phyloP scores from a whole-genome alignment of 2,113 vertebrate species.

The Sebastes fasciatus region DNA sequence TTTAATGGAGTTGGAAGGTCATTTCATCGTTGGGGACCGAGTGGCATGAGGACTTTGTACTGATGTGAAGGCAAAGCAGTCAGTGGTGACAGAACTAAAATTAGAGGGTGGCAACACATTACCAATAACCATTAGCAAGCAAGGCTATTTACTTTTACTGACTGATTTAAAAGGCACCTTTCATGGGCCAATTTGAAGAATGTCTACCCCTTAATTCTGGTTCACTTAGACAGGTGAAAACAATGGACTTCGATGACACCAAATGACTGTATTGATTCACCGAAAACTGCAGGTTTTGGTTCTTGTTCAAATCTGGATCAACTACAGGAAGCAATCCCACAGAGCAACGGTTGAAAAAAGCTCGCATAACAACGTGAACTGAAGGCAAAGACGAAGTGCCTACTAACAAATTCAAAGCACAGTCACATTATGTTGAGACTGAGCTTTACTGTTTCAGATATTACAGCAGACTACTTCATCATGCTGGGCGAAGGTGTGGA shows the following conservation, averaged over 20 bases:
- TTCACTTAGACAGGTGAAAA: neutral
- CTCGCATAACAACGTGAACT: neutral
- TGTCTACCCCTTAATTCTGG: neutral
- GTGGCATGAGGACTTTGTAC: constrained; percentile 13
- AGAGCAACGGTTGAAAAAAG: neutral
- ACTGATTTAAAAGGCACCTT: neutral
- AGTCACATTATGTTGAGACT: neutral
- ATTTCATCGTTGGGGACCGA: neutral
- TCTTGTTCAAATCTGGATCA: constrained; percentile 2
- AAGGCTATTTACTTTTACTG: constrained; percentile 4
- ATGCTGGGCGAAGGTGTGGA: neutral
- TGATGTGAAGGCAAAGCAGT: constrained; percentile 11
- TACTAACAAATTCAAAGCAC: neutral
- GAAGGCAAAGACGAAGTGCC: neutral
- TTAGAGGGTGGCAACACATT: constrained; percentile 17
- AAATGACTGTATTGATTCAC: neutral
- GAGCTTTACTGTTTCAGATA: neutral
- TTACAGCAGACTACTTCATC: neutral
- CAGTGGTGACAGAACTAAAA: constrained; percentile 20
- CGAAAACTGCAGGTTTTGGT: neutral
- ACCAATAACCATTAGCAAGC: constrained; percentile 24
- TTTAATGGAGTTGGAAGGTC: constrained; percentile 26
- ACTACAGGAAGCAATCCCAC: neutral
- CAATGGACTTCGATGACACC: constrained; percentile 1
- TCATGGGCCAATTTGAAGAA: neutral